Evolutionary conservation across 2,888 invertebrate genomes (phyloP).

Genomic region (Phlogophora meticulosa): DNA sequence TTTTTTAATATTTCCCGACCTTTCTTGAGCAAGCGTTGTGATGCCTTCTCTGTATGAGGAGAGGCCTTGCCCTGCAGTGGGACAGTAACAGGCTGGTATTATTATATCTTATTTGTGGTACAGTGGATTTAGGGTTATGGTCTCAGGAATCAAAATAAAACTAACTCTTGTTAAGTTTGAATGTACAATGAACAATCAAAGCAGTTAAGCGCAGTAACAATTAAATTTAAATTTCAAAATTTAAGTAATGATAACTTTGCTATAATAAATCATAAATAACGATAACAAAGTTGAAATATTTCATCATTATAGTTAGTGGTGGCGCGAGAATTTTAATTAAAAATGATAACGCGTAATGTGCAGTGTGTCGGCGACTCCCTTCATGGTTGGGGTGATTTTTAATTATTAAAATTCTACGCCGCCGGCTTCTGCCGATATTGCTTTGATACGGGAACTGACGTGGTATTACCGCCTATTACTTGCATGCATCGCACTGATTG

Average conservation of each 20-base stretch:
- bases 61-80: too few relatives aligned
- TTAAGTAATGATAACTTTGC: slow-evolving; percentile 13
- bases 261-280: slow-evolving; percentile 53
- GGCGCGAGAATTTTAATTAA: slow-evolving; percentile 84
- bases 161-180: background rate
- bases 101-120: background rate
- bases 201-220: background rate
- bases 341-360: slow-evolving; percentile 88
- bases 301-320: slow-evolving; percentile 75
- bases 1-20: background rate
- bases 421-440: slow-evolving; percentile 83
- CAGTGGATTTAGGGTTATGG: background rate
- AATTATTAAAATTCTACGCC: slow-evolving; percentile 90
- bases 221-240: slow-evolving; percentile 10
- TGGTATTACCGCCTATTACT: slow-evolving; percentile 73
- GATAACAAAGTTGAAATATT: slow-evolving; percentile 67
- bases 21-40: too few relatives aligned
- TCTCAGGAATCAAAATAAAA: background rate
- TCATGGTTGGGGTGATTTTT: slow-evolving; percentile 87
- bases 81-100: too few relatives aligned
- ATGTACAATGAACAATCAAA: slow-evolving; percentile 11
- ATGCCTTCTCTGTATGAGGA: too few relatives aligned
- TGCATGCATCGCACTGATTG: slow-evolving; percentile 66
- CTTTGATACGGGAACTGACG: slow-evolving; percentile 80
- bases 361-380: slow-evolving; percentile 78